These are phyloP conservation scores for Clinocottus analis DNA, from an alignment of 2,113 vertebrate genomes.

Conservation along the genomic window DNA sequence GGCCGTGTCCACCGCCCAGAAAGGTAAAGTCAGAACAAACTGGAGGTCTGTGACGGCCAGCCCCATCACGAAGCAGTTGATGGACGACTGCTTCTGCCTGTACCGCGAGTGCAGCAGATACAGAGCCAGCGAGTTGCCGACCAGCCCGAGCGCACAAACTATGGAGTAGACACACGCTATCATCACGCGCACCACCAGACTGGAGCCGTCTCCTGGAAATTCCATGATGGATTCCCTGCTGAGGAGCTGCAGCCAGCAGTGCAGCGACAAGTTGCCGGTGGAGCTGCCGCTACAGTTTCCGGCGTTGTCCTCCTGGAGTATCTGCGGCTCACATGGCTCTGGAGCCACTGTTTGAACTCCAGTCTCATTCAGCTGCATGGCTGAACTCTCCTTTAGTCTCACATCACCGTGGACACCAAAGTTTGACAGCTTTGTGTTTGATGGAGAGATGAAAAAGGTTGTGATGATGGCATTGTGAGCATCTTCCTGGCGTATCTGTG, in stretches of 20 bases:
- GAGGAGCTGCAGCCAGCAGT: constrained; percentile 84
- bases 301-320: constrained; percentile 55
- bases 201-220: constrained; percentile 80
- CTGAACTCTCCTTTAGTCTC: constrained; percentile 51
- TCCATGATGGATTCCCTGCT: constrained; percentile 79
- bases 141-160: constrained; percentile 85
- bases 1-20: constrained; percentile 87
- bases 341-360: constrained; percentile 65
- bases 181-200: constrained; percentile 78
- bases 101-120: constrained; percentile 84
- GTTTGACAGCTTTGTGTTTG: not conserved
- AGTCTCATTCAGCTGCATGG: constrained; percentile 77
- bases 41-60: constrained; percentile 86
- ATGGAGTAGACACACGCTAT: constrained; percentile 85
- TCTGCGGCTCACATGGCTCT: constrained; percentile 70
- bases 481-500: not conserved
- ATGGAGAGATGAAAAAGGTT: constrained; percentile 29
- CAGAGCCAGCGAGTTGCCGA: constrained; percentile 86
- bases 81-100: constrained; percentile 82
- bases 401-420: constrained; percentile 21
- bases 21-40: constrained; percentile 86
- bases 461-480: constrained; percentile 17
- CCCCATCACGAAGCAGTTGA: constrained; percentile 87
- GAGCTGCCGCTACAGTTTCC: constrained; percentile 67
- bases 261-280: constrained; percentile 79